A percentile compares a stretch with the other conserved stretches of the same genome.
These are phyloP conservation scores for Pedetes capensis DNA, from an alignment of 2,113 vertebrate genomes.

Conservation along the genomic window DNA sequence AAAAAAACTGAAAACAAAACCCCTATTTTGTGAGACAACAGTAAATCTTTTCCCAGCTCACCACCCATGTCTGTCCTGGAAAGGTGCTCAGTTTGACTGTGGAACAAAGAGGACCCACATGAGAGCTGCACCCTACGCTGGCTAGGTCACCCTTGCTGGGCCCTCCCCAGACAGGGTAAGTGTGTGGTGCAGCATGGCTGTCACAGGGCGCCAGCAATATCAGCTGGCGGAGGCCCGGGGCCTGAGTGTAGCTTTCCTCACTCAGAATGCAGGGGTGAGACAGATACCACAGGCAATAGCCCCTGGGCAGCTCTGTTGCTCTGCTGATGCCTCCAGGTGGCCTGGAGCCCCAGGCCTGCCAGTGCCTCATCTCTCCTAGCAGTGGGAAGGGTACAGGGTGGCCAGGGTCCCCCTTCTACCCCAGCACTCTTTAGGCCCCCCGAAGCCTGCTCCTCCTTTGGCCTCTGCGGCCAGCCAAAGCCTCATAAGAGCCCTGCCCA, in stretches of 20 bases:
- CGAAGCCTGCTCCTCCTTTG: neutral
- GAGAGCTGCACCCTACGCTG: too few relatives aligned
- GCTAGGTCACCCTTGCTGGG: too few relatives aligned
- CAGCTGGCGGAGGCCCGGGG: neutral
- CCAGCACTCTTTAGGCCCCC: too few relatives aligned
- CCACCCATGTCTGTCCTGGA: neutral
- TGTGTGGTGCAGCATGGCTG: accelerated
- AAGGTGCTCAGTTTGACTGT: too few relatives aligned
- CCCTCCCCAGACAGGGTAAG: neutral
- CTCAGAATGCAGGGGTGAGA: neutral
- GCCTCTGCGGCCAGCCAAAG: neutral
- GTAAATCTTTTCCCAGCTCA: neutral
- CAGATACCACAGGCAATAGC: too few relatives aligned
- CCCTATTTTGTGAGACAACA: neutral
- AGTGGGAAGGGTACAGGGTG: too few relatives aligned
- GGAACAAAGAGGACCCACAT: too few relatives aligned
- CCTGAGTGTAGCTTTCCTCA: neutral
- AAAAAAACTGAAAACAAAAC: too few relatives aligned
- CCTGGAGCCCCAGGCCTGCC: too few relatives aligned
- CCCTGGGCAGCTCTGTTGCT: neutral
- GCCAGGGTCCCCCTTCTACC: too few relatives aligned
- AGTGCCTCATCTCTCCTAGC: too few relatives aligned
- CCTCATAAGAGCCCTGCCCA: neutral
- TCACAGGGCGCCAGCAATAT: neutral
- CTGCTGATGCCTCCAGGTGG: too few relatives aligned